Conservation (phyloP, 2,797 vertebrate genomes). For the Cynodonichthys magdalenae region DNA sequence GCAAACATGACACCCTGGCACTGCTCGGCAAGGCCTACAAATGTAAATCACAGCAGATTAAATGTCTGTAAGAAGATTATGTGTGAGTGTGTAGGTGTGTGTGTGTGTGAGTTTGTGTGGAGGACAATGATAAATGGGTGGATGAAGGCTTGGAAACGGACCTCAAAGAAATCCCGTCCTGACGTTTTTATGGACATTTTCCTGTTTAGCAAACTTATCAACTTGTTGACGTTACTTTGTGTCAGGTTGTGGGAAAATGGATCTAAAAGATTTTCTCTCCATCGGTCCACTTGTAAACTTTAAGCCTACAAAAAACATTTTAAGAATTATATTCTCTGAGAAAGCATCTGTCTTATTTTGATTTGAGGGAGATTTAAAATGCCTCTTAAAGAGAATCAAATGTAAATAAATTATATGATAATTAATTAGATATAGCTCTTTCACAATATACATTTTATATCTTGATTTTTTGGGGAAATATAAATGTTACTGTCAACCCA, state of each 20-base stretch:
- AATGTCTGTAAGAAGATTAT: conserved; percentile 61
- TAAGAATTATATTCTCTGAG: too few relatives aligned
- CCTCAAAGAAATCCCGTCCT: conserved; percentile 41
- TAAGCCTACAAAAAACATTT: too few relatives aligned
- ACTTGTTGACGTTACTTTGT: conserved; percentile 13
- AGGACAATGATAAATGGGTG: conserved; percentile 11
- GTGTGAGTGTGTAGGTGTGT: conserved; percentile 16
- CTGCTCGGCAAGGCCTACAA: conserved; percentile 51
- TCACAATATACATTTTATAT: too few relatives aligned
- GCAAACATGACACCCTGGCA: conserved; percentile 60
- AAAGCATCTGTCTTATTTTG: too few relatives aligned
- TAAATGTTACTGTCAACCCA: too few relatives aligned
- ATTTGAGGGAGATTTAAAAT: too few relatives aligned
- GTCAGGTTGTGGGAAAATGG: conserved; percentile 24
- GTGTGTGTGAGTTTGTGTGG: conserved; percentile 5
- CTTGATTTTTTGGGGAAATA: too few relatives aligned
- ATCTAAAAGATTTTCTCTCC: conserved; percentile 5
- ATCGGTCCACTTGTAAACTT: neutral
- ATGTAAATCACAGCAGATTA: conserved; percentile 72
- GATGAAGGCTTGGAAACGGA: conserved; percentile 59
- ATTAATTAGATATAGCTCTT: too few relatives aligned
- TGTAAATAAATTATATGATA: too few relatives aligned
- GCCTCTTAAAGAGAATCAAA: too few relatives aligned
- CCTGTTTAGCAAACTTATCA: conserved; percentile 40
- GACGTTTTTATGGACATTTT: conserved; percentile 47